phyloP scores from a whole-genome alignment of 2,888 invertebrate species.

The Luperina nickerlii region DNA sequence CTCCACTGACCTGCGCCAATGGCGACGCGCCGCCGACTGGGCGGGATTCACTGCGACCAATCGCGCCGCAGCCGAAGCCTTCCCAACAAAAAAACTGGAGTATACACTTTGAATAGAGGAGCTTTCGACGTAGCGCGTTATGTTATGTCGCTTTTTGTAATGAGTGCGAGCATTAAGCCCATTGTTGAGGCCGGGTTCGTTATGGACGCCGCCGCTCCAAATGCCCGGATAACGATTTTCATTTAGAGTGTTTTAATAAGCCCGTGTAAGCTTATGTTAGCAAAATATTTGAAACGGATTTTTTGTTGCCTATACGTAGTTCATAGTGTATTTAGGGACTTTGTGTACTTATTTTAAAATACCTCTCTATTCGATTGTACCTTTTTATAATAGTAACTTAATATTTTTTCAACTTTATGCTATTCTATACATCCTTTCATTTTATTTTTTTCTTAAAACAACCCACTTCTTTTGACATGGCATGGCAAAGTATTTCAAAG shows the following conservation, averaged over 20 bases:
- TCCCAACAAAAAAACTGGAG: constrained; percentile 88
- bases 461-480: background rate
- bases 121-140: constrained; percentile 89
- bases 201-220: constrained; percentile 89
- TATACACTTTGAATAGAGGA: constrained; percentile 90
- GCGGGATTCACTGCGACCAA: constrained; percentile 85
- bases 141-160: constrained; percentile 90
- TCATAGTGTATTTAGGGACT: constrained; percentile 50
- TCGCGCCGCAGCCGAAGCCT: constrained; percentile 78
- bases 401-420: constrained; percentile 19
- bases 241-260: constrained; percentile 90
- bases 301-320: constrained; percentile 62
- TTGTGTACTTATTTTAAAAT: constrained; percentile 48
- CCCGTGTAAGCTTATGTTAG: constrained; percentile 86
- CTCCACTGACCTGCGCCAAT: constrained; percentile 86
- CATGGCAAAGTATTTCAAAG: background rate
- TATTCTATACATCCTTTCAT: constrained; percentile 14
- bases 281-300: constrained; percentile 73
- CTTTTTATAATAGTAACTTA: constrained; percentile 17
- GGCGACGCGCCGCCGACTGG: constrained; percentile 75
- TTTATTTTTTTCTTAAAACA: background rate
- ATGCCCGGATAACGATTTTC: constrained; percentile 89
- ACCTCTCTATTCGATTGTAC: constrained; percentile 28
- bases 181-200: constrained; percentile 89
- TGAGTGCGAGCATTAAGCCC: constrained; percentile 90